These are phyloP conservation scores for Apteryx mantelli DNA, from an alignment of 2,113 vertebrate genomes.

Conservation along the genomic window DNA sequence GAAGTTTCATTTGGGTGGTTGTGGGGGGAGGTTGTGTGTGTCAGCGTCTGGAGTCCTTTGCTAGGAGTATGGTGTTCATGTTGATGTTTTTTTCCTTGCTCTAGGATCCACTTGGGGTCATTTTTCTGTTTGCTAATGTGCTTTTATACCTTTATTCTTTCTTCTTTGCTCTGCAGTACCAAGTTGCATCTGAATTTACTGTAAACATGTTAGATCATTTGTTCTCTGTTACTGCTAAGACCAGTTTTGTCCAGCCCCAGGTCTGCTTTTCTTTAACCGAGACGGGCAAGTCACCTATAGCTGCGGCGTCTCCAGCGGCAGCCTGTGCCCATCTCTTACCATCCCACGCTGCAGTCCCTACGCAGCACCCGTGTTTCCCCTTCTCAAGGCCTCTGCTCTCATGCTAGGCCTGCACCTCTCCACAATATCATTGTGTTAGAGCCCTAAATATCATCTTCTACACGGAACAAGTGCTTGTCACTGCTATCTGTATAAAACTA, in stretches of 20 bases:
- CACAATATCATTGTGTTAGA: too few species aligned
- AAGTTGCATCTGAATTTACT: not conserved
- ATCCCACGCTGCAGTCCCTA: fast-evolving
- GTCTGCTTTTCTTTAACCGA: not conserved
- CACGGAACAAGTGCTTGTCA: too few species aligned
- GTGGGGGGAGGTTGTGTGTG: not conserved
- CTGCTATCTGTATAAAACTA: too few species aligned
- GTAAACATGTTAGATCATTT: fast-evolving
- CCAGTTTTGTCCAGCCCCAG: not conserved
- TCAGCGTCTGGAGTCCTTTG: not conserved
- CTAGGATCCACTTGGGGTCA: not conserved
- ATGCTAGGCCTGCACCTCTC: too few species aligned
- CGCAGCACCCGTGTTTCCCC: not conserved
- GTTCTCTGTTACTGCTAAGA: not conserved
- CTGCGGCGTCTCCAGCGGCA: not conserved
- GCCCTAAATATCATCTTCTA: too few species aligned
- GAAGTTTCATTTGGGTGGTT: not conserved
- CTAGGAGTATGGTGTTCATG: fast-evolving
- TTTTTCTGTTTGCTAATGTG: not conserved
- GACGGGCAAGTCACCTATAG: not conserved
- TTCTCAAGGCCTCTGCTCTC: too few species aligned
- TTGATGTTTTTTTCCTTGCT: not conserved
- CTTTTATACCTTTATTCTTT: not conserved
- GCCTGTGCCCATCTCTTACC: not conserved
- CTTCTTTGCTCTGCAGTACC: not conserved